phyloP scores from a whole-genome alignment of 2,113 vertebrate genomes.

The Chelonoidis abingdonii region DNA sequence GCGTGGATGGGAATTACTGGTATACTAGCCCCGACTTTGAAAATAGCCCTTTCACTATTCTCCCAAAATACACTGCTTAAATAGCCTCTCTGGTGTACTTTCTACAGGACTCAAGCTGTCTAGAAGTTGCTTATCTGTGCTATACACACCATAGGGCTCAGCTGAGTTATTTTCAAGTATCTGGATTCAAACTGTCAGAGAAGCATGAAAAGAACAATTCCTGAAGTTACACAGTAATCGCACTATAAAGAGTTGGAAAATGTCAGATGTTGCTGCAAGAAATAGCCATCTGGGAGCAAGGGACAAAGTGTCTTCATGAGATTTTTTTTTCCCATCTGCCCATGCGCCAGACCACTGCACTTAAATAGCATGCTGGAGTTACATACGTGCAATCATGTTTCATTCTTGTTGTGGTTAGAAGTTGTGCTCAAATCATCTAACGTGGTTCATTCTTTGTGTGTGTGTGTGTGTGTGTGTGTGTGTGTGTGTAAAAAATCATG shows the following conservation, averaged over 20 bases:
- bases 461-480: not conserved
- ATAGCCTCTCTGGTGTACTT: not conserved
- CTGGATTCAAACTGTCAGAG: not conserved
- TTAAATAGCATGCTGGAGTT: not conserved
- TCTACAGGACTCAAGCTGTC: not conserved
- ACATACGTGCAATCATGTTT: not conserved
- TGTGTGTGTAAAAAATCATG: not conserved
- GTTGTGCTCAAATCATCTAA: not conserved
- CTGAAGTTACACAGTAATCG: not conserved
- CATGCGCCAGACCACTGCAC: rapidly evolving
- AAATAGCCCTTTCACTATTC: not conserved
- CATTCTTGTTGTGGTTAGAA: not conserved
- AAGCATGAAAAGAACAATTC: not conserved
- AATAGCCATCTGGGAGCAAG: not conserved
- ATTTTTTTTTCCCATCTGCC: not conserved
- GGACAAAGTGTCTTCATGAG: not conserved
- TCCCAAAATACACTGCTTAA: not conserved
- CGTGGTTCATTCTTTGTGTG: not conserved
- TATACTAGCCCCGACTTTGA: not conserved
- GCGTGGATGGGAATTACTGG: not conserved
- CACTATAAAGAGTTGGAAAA: not conserved
- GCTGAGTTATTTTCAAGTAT: not conserved
- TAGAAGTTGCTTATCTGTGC: not conserved
- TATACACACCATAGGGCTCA: not conserved
- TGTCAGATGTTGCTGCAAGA: not conserved